Evolutionary conservation across 2,797 vertebrate genomes (phyloP).

Genomic region (Huso huso): DNA sequence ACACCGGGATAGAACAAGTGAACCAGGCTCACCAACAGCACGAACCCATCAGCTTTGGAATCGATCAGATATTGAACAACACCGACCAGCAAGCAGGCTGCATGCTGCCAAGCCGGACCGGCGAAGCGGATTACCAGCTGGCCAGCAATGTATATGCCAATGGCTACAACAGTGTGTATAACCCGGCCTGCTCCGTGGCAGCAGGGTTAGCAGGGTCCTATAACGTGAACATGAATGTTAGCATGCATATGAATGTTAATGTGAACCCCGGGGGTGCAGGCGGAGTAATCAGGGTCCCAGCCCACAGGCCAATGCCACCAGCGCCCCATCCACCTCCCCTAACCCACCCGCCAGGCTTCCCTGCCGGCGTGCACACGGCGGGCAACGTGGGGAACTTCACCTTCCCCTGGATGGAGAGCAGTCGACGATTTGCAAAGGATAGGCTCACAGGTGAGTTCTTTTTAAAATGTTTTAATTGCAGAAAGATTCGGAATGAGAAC

Average conservation of each 20-base stretch:
- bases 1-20: slow-evolving; percentile 69
- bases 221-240: slow-evolving; percentile 80
- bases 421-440: slow-evolving; percentile 83
- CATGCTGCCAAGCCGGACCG: slow-evolving; percentile 61
- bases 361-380: slow-evolving; percentile 40
- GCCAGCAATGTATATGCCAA: slow-evolving; percentile 58
- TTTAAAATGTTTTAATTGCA: neutral
- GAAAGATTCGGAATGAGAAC: neutral
- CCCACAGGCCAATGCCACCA: slow-evolving; percentile 68
- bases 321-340: slow-evolving; percentile 47
- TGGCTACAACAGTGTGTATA: slow-evolving; percentile 67
- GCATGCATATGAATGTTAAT: slow-evolving; percentile 71
- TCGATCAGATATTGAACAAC: slow-evolving; percentile 88
- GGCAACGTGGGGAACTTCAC: slow-evolving; percentile 67
- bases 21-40: slow-evolving; percentile 67
- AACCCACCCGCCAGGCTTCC: slow-evolving; percentile 43
- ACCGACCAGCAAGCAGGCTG: slow-evolving; percentile 69
- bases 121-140: slow-evolving; percentile 59
- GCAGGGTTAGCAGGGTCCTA: slow-evolving; percentile 66
- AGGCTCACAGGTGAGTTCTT: slow-evolving; percentile 76
- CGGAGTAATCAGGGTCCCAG: slow-evolving; percentile 83
- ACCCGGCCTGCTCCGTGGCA: slow-evolving; percentile 73
- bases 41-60: slow-evolving; percentile 87
- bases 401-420: slow-evolving; percentile 94
- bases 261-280: slow-evolving; percentile 60